These are phyloP conservation scores for Drosophila varians DNA, from an alignment of 1,140 invertebrate species.

Conservation along the genomic window DNA sequence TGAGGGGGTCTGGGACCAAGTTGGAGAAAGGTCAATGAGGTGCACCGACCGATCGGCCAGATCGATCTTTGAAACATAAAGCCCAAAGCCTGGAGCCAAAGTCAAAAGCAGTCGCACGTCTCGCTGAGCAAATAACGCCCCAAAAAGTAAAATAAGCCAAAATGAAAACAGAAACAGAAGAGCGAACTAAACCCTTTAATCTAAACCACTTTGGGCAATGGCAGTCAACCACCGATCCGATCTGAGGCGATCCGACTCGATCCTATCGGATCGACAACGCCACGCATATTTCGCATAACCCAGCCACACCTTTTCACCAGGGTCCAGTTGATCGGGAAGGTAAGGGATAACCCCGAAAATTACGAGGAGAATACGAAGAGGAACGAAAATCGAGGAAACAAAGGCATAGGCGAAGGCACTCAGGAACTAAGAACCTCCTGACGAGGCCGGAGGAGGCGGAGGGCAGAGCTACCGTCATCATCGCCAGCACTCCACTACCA, in stretches of 20 bases:
- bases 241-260: conserved; percentile 4
- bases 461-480: conserved; percentile 67
- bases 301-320: conserved; percentile 72
- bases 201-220: conserved; percentile 80
- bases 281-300: conserved; percentile 79
- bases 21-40: conserved; percentile 64
- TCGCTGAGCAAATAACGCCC: conserved; percentile 80
- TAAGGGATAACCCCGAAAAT: conserved; percentile 54
- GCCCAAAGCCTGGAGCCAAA: conserved; percentile 20
- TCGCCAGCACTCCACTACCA: conserved; percentile 45
- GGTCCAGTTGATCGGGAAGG: conserved; percentile 17
- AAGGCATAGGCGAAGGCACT: conserved; percentile 22
- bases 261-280: conserved; percentile 63
- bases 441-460: conserved; percentile 9
- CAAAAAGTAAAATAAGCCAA: conserved; percentile 68
- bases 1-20: background rate
- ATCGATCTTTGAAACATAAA: conserved; percentile 50
- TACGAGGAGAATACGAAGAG: conserved; percentile 7
- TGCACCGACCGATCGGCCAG: conserved; percentile 65
- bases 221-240: conserved; percentile 11
- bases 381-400: conserved; percentile 38
- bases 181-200: conserved; percentile 71
- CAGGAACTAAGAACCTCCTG: conserved; percentile 7
- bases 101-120: conserved; percentile 73
- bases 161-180: conserved; percentile 3